Conservation (phyloP, 2,888 invertebrate species). For the Halictus ligatus region DNA sequence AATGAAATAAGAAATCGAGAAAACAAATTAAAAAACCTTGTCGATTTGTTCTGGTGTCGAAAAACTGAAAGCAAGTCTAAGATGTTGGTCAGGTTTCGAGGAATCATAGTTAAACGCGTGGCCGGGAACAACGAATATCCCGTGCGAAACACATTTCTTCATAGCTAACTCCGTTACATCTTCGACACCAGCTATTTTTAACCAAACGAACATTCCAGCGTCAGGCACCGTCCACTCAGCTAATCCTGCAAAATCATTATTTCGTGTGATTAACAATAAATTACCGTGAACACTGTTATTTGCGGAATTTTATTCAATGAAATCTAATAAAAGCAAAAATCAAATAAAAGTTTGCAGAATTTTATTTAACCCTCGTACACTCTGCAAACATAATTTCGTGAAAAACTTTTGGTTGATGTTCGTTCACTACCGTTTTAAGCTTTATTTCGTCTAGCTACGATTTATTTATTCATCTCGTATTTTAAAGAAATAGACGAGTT, state of each 20-base stretch:
- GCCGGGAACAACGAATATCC: constrained; percentile 90
- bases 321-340: background rate
- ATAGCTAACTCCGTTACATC: constrained; percentile 90
- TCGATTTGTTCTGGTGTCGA: constrained; percentile 88
- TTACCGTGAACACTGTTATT: background rate
- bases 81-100: constrained; percentile 86
- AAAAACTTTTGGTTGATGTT: background rate
- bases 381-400: background rate
- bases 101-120: constrained; percentile 89
- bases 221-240: constrained; percentile 89
- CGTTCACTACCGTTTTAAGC: too few species aligned
- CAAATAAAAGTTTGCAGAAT: background rate
- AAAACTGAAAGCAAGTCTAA: constrained; percentile 90
- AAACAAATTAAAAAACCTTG: constrained; percentile 79
- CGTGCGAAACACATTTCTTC: constrained; percentile 87
- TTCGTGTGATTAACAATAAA: background rate
- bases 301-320: background rate
- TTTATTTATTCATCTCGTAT: too few species aligned
- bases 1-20: background rate
- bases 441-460: too few species aligned
- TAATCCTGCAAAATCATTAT: constrained; percentile 84
- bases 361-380: background rate
- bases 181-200: constrained; percentile 87
- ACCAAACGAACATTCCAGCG: constrained; percentile 93
- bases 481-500: background rate